A percentile compares a stretch with the other conserved stretches of the same genome.
These are phyloP conservation scores for Linurgus olivaceus DNA, from an alignment of 2,797 vertebrate species.

Conservation along the genomic window DNA sequence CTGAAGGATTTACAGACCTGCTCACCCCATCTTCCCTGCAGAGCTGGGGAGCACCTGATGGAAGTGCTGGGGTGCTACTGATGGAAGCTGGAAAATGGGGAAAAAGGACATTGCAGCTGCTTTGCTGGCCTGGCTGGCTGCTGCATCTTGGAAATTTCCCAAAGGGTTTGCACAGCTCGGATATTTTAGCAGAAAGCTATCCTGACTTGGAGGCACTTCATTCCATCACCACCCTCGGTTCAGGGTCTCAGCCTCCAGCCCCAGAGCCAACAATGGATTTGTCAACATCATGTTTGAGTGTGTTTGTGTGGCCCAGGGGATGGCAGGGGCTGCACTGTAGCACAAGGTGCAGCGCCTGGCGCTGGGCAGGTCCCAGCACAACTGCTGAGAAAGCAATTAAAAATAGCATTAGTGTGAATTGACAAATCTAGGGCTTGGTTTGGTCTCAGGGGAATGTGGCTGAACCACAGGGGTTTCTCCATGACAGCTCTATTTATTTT, in stretches of 20 bases:
- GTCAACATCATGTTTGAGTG: background rate
- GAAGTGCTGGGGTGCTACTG: no score
- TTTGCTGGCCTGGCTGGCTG: background rate
- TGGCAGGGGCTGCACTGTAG: background rate
- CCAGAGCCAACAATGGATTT: background rate
- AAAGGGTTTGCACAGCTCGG: background rate
- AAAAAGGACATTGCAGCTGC: background rate
- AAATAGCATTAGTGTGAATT: background rate
- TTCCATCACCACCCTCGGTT: background rate
- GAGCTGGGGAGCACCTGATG: background rate
- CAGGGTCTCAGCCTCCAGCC: background rate
- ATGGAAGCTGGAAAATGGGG: background rate
- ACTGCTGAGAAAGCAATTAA: slow-evolving; percentile 32
- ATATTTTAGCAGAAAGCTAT: background rate
- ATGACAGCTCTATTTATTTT: slow-evolving; percentile 25
- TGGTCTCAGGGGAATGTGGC: background rate
- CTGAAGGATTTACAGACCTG: background rate
- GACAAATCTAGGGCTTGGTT: background rate
- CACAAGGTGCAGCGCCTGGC: accelerated
- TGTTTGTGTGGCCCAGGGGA: background rate
- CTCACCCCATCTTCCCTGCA: background rate
- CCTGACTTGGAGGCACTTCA: background rate
- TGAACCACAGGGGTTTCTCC: background rate
- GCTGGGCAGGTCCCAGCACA: background rate
- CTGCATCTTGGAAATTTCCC: background rate